Evolutionary conservation across 2,888 invertebrate species (phyloP).

Genomic region (Pyrochroa serraticornis): DNA sequence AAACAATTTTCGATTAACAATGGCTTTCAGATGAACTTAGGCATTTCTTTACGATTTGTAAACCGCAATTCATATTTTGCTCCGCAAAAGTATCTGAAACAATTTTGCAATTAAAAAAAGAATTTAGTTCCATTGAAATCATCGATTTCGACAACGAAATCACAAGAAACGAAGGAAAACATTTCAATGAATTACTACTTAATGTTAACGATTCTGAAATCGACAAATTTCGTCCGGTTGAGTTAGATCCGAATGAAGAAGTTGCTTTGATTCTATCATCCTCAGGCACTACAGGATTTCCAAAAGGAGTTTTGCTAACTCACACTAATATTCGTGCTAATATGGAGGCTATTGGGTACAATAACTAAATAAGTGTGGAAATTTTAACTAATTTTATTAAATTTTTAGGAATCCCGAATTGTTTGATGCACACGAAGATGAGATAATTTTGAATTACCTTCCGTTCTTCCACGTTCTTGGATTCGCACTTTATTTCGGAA

Average conservation of each 20-base stretch:
- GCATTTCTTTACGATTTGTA: constrained; percentile 3
- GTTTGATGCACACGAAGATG: constrained; percentile 4
- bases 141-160: constrained; percentile 1
- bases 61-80: constrained; percentile 8
- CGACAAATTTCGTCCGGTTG: neutral
- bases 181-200: constrained; percentile 2
- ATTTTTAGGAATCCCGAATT: neutral
- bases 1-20: neutral
- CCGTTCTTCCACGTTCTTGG: constrained; percentile 26
- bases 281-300: constrained; percentile 82
- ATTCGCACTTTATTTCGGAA: neutral
- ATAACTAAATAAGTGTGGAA: neutral
- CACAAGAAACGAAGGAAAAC: neutral
- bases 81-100: constrained; percentile 1
- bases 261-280: constrained; percentile 76
- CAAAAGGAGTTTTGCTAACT: constrained; percentile 74
- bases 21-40: constrained; percentile 13
- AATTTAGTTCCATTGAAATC: neutral
- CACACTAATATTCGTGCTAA: constrained; percentile 52
- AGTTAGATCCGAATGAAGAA: constrained; percentile 57
- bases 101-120: constrained; percentile 3
- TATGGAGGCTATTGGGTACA: constrained; percentile 33
- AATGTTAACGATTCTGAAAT: neutral
- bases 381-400: neutral
- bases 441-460: constrained; percentile 5